Percentiles rank a stretch among this genome's conserved stretches.
phyloP scores from a whole-genome alignment of 2,888 invertebrate genomes.

The Allophyes oxyacanthae region DNA sequence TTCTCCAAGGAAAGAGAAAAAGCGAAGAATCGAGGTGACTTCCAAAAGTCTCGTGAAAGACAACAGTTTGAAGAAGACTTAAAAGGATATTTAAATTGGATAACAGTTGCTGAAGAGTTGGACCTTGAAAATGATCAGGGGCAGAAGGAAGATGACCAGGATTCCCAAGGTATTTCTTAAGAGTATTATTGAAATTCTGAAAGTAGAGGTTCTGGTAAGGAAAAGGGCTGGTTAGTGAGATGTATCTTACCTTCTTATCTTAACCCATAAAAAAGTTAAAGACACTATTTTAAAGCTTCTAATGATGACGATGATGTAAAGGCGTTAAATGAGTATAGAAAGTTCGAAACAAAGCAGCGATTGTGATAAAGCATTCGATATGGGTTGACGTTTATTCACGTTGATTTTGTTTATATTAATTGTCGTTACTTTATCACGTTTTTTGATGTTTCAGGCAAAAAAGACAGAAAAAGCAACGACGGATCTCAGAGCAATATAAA shows the following conservation, averaged over 20 bases:
- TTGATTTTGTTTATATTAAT: no score
- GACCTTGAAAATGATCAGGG: constrained; percentile 97
- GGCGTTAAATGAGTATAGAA: no score
- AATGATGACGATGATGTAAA: no score
- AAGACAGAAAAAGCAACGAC: constrained; percentile 79
- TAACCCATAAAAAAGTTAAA: no score
- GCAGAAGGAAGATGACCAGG: constrained; percentile 92
- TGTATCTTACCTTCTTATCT: no score
- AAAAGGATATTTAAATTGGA: constrained; percentile 99
- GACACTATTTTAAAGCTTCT: no score
- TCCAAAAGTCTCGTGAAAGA: constrained; percentile 99
- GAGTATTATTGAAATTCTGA: not conserved
- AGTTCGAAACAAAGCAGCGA: no score
- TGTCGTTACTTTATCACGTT: not conserved
- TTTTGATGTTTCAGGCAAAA: constrained; percentile 70
- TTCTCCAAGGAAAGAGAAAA: constrained; percentile 99
- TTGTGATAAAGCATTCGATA: constrained; percentile 1
- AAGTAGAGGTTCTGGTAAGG: no score
- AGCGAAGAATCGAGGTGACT: constrained; percentile 99
- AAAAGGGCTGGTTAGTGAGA: no score
- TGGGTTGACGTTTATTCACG: not conserved
- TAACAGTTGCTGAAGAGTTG: constrained; percentile 99
- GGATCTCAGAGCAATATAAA: constrained; percentile 79
- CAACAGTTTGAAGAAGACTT: constrained; percentile 99
- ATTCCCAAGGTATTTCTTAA: constrained; percentile 74